These are phyloP conservation scores for Phasianus colchicus DNA, from an alignment of 2,113 vertebrate species.

Conservation along the genomic window DNA sequence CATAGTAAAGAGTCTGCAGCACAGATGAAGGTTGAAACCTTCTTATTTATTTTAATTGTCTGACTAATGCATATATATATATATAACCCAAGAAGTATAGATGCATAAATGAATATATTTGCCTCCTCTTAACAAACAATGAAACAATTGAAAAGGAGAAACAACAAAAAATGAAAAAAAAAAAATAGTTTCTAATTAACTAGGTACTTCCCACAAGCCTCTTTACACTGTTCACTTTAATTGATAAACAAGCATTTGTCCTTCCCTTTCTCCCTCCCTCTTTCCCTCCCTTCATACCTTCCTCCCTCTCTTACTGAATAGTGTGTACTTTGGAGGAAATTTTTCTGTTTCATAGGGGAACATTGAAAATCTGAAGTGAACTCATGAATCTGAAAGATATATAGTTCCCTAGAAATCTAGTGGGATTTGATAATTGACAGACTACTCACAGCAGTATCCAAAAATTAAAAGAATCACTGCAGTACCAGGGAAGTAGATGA, in stretches of 20 bases:
- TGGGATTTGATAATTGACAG: not conserved
- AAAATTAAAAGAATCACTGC: not conserved
- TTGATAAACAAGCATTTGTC: not conserved
- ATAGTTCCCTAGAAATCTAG: not conserved
- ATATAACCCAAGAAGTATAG: not conserved
- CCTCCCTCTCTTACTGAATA: not conserved
- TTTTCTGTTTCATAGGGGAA: not conserved
- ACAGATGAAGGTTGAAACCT: conserved; percentile 31
- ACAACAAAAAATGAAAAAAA: not conserved
- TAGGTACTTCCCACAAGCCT: not conserved
- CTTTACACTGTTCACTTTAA: not conserved
- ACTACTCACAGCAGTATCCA: not conserved
- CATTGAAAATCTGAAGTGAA: not conserved
- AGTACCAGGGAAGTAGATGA: not conserved
- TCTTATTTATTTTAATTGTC: not conserved
- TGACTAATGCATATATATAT: not conserved
- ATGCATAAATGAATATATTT: not conserved
- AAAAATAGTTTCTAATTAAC: not conserved
- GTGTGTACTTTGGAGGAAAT: not conserved
- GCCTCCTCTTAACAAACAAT: not conserved
- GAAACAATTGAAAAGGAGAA: too few relatives aligned
- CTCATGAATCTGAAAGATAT: not conserved
- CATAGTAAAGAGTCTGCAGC: not conserved
- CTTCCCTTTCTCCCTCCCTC: too few relatives aligned
- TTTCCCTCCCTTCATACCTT: not conserved